A percentile compares a stretch with the other conserved stretches of the same genome.
These are phyloP conservation scores for Loris lydekkerianus DNA, from an alignment of 2,797 vertebrate genomes.

Conservation along the genomic window DNA sequence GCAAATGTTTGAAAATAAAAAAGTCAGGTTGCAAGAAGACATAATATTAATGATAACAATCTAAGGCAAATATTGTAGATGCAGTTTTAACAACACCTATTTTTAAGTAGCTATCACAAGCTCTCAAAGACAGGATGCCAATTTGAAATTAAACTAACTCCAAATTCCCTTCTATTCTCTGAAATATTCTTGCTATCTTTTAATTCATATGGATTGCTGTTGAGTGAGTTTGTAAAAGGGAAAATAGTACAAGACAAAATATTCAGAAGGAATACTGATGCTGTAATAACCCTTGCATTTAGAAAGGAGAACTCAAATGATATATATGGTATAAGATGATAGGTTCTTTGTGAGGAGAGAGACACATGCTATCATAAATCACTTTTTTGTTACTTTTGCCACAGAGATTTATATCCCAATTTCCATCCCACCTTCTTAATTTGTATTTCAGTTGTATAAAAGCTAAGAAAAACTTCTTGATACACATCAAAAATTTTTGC, in stretches of 20 bases:
- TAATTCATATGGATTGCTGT: neutral
- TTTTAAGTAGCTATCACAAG: neutral
- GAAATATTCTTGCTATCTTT: neutral
- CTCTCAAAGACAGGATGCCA: neutral
- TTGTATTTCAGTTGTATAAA: neutral
- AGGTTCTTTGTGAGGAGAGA: neutral
- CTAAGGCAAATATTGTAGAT: neutral
- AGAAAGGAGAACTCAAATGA: neutral
- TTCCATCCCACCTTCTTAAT: neutral
- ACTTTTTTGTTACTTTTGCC: neutral
- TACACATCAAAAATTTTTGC: neutral
- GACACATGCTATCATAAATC: neutral
- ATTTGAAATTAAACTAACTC: neutral
- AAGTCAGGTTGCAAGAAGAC: neutral
- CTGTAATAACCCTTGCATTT: neutral
- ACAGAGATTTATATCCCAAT: neutral
- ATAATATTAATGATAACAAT: neutral
- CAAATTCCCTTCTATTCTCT: neutral
- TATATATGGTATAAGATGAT: neutral
- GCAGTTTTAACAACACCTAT: neutral
- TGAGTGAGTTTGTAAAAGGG: neutral
- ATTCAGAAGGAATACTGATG: neutral
- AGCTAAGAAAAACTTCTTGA: neutral
- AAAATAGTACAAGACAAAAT: slow-evolving; percentile 29
- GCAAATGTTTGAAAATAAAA: neutral